Conservation (phyloP, 1,140 invertebrate species). For the Drosophila pachea region DNA sequence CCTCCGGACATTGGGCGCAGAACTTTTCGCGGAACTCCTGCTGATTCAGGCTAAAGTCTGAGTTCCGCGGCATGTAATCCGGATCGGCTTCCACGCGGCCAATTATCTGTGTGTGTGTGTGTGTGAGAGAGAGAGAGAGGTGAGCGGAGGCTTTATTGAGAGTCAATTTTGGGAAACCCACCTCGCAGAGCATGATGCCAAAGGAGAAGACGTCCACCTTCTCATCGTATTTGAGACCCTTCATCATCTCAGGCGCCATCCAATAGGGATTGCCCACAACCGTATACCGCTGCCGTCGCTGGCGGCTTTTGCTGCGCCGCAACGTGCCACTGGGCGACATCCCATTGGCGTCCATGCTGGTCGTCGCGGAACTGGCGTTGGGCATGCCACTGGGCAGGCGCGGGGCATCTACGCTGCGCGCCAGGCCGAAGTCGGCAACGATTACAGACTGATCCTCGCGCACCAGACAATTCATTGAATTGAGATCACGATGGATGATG, state of each 20-base stretch:
- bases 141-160: background rate
- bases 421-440: constrained; percentile 96
- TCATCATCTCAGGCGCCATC: constrained; percentile 99
- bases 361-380: background rate
- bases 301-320: constrained; percentile 78
- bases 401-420: constrained; percentile 88
- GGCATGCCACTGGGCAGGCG: constrained; percentile 40
- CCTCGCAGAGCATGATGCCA: constrained; percentile 97
- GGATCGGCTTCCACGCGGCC: constrained; percentile 95
- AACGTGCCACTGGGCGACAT: constrained; percentile 78
- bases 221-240: constrained; percentile 96
- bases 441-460: constrained; percentile 93
- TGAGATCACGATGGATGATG: constrained; percentile 97
- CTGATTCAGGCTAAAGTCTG: constrained; percentile 95
- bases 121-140: constrained; percentile 3
- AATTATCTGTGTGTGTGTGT: constrained; percentile 87
- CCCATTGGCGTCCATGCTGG: constrained; percentile 37
- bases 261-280: constrained; percentile 97
- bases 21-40: constrained; percentile 92
- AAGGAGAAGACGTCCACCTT: constrained; percentile 98
- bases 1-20: constrained; percentile 91
- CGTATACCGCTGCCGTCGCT: constrained; percentile 81
- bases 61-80: constrained; percentile 92
- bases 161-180: constrained; percentile 77
- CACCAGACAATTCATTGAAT: constrained; percentile 97